Evolutionary conservation across 2,113 vertebrate species (phyloP), one percentile per base, ranked within the genome.

Genomic region (Sturnus vulgaris): DNA sequence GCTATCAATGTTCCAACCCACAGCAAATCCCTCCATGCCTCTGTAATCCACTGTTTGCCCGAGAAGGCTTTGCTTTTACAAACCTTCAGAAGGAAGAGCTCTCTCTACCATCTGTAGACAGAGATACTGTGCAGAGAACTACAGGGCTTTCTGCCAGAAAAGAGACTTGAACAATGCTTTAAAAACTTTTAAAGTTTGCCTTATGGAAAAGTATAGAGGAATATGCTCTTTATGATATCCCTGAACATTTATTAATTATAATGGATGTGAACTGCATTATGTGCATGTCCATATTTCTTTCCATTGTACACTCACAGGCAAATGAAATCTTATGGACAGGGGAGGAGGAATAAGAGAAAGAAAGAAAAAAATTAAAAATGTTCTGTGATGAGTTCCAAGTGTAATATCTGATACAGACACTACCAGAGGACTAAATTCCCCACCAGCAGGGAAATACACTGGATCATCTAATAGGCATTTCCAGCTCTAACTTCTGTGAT

Each of bases 401-500:
- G 50, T 52, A 95, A 71, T 92, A 94, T 90, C 83, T 59, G 82
- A 78, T 39, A 75, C 24, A 46, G 96, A 86, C 84, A 88, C 79
- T 92, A 91, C 88, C 90, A 90, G 85, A 95, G 86, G 94, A 93
- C 77, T 86, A 55, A 95, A 94, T 53, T 56, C 81, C 77, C 52
- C 81, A 84, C 80, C 53, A 95, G 84, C 71, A 92, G 76, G 82
- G 78, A 94, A 82, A 91, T 71, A 86, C 57, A 94, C 75, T 35
- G 64, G 69, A 94, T 91, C 88, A 91, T 94, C 90, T 96, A 96
- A 96, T 37, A 92, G 94, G 82, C 87, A 87, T 87, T 96, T 95
- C 96, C 96, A 96, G 90, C 86, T 91, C 90, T 87, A 96, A 96
- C 90, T 95, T 96, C 95, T 96, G 46, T 88, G 90, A 97, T 97